These are phyloP conservation scores for Lasaia peninsularis DNA, from an alignment of 1,140 invertebrate species.

Conservation along the genomic window DNA sequence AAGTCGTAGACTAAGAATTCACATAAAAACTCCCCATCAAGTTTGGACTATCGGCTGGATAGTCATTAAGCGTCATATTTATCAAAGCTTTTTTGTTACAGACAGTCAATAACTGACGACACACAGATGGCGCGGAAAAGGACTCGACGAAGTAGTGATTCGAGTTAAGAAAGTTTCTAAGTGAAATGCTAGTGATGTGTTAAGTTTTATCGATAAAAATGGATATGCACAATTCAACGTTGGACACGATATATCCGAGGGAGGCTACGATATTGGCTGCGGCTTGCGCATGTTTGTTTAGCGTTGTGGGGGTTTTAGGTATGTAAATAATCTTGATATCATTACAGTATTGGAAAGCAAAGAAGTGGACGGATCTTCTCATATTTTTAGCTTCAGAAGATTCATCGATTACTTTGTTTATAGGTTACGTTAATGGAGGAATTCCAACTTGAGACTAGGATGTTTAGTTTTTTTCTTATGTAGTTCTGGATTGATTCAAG, in stretches of 20 bases:
- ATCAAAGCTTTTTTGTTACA: conserved; percentile 10
- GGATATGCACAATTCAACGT: conserved; percentile 36
- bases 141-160: conserved; percentile 12
- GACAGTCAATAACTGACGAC: conserved; percentile 10
- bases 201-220: conserved; percentile 22
- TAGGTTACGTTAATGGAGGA: no score
- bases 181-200: conserved; percentile 22
- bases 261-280: conserved; percentile 86
- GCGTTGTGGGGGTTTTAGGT: conserved; percentile 87
- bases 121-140: conserved; percentile 21
- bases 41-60: neutral
- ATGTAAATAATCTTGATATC: conserved; percentile 40
- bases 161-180: conserved; percentile 14
- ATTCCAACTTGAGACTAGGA: no score
- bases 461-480: no score
- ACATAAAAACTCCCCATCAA: neutral
- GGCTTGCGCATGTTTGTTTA: conserved; percentile 87
- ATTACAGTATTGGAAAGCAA: neutral
- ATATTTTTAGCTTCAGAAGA: no score
- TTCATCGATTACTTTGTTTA: no score
- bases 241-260: conserved; percentile 79
- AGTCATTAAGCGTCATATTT: neutral
- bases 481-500: no score
- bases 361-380: no score
- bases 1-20: neutral